phyloP scores from a whole-genome alignment of 1,140 invertebrate species.

The Ceratina japonica region DNA sequence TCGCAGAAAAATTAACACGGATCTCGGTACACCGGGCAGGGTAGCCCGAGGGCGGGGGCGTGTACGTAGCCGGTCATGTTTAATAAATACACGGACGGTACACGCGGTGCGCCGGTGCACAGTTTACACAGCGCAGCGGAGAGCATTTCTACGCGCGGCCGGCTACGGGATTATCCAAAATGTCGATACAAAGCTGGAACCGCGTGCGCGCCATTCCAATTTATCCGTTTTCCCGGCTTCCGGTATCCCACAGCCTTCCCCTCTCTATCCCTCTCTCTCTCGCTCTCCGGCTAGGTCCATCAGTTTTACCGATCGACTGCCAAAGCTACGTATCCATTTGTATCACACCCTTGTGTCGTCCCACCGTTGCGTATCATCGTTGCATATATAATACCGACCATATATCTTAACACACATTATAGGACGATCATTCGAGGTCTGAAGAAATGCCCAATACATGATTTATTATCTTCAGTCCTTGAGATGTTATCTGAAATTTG shows the following conservation, averaged over 20 bases:
- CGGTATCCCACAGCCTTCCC: neutral
- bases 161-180: slow-evolving; percentile 61
- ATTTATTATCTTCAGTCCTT: too few relatives aligned
- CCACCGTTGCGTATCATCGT: too few relatives aligned
- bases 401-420: too few relatives aligned
- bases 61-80: slow-evolving; percentile 48
- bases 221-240: slow-evolving; percentile 54
- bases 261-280: too few relatives aligned
- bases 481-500: too few relatives aligned
- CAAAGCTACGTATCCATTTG: slow-evolving; percentile 16
- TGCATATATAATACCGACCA: too few relatives aligned
- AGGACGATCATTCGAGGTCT: too few relatives aligned
- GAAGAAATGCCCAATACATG: too few relatives aligned
- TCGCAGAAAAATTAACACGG: slow-evolving; percentile 10
- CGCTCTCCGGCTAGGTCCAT: neutral
- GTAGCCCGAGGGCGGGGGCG: neutral
- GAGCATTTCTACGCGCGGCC: slow-evolving; percentile 68
- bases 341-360: too few relatives aligned
- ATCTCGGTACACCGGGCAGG: slow-evolving; percentile 14
- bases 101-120: slow-evolving; percentile 29
- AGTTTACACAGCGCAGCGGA: slow-evolving; percentile 65
- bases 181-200: slow-evolving; percentile 59
- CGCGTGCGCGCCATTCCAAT: slow-evolving; percentile 54
- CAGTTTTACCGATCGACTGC: slow-evolving; percentile 26
- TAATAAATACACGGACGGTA: slow-evolving; percentile 66